Evolutionary conservation across 2,113 vertebrate genomes (phyloP).

Genomic region (Nyctibius bracteatus): DNA sequence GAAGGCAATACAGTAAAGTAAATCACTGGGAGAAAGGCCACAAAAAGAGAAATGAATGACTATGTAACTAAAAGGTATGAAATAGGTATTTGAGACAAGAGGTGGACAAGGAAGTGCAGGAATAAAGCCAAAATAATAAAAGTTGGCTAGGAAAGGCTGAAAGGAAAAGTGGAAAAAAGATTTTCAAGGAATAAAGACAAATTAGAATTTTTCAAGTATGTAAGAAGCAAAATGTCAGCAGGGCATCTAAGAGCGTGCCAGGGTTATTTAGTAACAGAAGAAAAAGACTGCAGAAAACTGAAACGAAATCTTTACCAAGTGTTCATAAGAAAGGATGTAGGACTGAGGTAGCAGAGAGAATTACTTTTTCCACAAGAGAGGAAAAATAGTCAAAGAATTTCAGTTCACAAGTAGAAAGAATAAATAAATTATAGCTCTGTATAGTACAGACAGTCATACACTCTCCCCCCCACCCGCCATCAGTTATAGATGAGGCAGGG

Average conservation of each 20-base stretch:
- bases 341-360: slow-evolving; percentile 20
- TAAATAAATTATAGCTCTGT: slow-evolving; percentile 38
- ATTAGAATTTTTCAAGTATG: slow-evolving; percentile 14
- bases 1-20: neutral
- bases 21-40: neutral
- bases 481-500: neutral
- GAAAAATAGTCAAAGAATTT: neutral
- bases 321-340: slow-evolving; percentile 25
- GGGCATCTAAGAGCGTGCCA: neutral
- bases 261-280: slow-evolving; percentile 27
- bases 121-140: neutral
- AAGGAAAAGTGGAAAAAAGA: neutral
- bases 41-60: neutral
- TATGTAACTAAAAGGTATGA: neutral
- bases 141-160: neutral
- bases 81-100: neutral
- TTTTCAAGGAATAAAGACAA: slow-evolving; percentile 24
- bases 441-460: neutral
- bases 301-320: slow-evolving; percentile 41
- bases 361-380: slow-evolving; percentile 7
- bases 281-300: slow-evolving; percentile 41
- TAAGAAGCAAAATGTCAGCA: slow-evolving; percentile 33
- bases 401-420: neutral
- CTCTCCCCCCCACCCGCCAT: neutral
- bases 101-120: neutral